A percentile compares a stretch with the other conserved stretches of the same genome.
Evolutionary conservation across 2,113 vertebrate genomes (phyloP).

Genomic region (Vireo altiloquus): DNA sequence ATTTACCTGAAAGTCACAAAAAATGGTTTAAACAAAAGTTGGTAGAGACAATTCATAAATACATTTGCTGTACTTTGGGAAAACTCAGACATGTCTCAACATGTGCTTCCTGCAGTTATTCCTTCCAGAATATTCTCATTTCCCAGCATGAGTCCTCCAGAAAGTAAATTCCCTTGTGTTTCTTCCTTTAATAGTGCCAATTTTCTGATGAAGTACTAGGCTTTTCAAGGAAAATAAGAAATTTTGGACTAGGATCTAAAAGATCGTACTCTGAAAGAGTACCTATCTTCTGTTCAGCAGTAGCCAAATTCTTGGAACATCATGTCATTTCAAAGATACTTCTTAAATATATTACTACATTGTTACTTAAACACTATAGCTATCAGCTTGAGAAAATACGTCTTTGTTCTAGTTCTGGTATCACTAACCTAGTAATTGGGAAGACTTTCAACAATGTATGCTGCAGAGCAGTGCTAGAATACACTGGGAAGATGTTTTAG

Average conservation of each 20-base stretch:
- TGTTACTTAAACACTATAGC: not conserved
- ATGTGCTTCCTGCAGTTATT: not conserved
- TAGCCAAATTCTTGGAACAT: conserved; percentile 7
- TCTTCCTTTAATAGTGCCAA: conserved; percentile 58
- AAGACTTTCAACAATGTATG: not conserved
- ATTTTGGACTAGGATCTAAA: conserved; percentile 33
- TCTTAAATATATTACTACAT: conserved; percentile 19
- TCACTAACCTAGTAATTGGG: not conserved
- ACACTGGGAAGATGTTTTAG: not conserved
- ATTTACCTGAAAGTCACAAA: conserved; percentile 22
- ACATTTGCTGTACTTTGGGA: not conserved
- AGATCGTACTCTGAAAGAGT: conserved; percentile 11
- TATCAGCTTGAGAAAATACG: conserved; percentile 46
- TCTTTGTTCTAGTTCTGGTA: conserved; percentile 27
- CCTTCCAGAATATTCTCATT: not conserved
- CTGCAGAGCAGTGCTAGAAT: not conserved
- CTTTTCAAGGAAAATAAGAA: conserved; percentile 41
- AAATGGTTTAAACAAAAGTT: not conserved
- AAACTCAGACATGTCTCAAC: not conserved
- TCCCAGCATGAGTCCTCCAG: not conserved
- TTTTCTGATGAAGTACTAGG: conserved; percentile 20
- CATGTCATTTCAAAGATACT: conserved; percentile 38
- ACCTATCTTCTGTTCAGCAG: conserved; percentile 40
- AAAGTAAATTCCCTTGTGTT: conserved; percentile 53
- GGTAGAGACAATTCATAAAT: not conserved